Base-by-base conservation (phyloP, 2,888 invertebrate species). In the Chrysolina americana region DNA sequence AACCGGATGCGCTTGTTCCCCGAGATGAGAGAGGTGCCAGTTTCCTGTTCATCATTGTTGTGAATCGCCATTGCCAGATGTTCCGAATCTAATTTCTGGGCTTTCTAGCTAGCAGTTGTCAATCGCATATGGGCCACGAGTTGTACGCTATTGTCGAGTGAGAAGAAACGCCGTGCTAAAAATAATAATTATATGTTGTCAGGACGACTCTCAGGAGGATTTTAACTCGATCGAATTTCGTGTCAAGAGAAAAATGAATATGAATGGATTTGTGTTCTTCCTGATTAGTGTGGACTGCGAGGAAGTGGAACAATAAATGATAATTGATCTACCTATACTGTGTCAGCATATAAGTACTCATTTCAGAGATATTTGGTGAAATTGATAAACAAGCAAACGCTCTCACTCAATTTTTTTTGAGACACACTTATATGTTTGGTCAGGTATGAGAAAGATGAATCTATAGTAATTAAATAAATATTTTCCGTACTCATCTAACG, bases 41-140 rank as follows among this genome's bases (percentile, higher is more conserved):
- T 77, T 83, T 84, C 83, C 84, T 83, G 83, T 81, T 74, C 76
- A 80, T 81, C 79, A 82, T 83, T 84, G 83, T 83, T 80, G 80
- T 79, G 74, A 76, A 78, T 72, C 76, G 80, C 78, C 81, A 79
- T 77, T 74, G 79, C 82, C 83, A 84, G 83, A 83, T 84, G 84
- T 81, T 81, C 76, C 41, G 69, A 23, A 59, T 59, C 59, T 65
- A 65, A 75, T 69, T 59, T 59, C 59, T 15, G 36, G 28, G 28
- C 65, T 59, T 75, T 71, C 63, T 50, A 65, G 50, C 63, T 50
- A 65, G 50, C 69, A 75, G 69, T 72, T 75, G 71, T 74, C 74
- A 71, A 74, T 74, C 63, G 50, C 74, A 64, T 66, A 44, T 74
- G 68, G 68, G 68, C 53, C 68, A 68, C 44, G 28, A 36, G 36